These are phyloP conservation scores for Octodonta nipae DNA, from an alignment of 2,888 invertebrate genomes.

Conservation along the genomic window DNA sequence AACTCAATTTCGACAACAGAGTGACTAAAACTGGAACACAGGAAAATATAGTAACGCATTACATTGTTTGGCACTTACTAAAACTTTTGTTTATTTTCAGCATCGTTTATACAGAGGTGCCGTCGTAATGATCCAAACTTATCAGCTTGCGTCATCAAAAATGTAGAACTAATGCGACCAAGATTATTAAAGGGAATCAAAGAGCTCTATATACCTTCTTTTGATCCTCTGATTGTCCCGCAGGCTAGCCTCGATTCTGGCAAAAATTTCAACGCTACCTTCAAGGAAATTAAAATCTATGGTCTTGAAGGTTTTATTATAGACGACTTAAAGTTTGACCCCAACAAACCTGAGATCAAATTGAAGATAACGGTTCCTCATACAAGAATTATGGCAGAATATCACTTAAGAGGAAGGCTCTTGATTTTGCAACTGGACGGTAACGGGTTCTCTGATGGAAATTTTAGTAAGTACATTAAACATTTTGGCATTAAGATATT, in stretches of 20 bases:
- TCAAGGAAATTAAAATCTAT: slow-evolving; percentile 21
- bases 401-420: slow-evolving; percentile 50
- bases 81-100: slow-evolving; percentile 40
- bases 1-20: too few species aligned
- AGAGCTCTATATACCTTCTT: slow-evolving; percentile 49
- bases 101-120: slow-evolving; percentile 51
- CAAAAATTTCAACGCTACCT: slow-evolving; percentile 17
- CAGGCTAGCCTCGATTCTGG: slow-evolving; percentile 51
- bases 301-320: slow-evolving; percentile 50
- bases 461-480: slow-evolving; percentile 54
- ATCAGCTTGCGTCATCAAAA: slow-evolving; percentile 44
- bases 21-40: too few species aligned
- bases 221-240: slow-evolving; percentile 54
- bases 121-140: slow-evolving; percentile 47
- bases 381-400: slow-evolving; percentile 46
- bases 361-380: slow-evolving; percentile 41
- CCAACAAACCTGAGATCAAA: slow-evolving; percentile 38
- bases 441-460: slow-evolving; percentile 47
- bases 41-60: too few species aligned
- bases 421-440: slow-evolving; percentile 58
- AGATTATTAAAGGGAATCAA: slow-evolving; percentile 47
- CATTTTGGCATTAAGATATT: too few species aligned
- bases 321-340: slow-evolving; percentile 32
- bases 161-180: slow-evolving; percentile 44
- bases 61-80: too few species aligned